Evolutionary conservation across 1,140 invertebrate species (phyloP), one percentile per base, ranked within the genome.

Genomic region (Caenorhabditis brenneri): DNA sequence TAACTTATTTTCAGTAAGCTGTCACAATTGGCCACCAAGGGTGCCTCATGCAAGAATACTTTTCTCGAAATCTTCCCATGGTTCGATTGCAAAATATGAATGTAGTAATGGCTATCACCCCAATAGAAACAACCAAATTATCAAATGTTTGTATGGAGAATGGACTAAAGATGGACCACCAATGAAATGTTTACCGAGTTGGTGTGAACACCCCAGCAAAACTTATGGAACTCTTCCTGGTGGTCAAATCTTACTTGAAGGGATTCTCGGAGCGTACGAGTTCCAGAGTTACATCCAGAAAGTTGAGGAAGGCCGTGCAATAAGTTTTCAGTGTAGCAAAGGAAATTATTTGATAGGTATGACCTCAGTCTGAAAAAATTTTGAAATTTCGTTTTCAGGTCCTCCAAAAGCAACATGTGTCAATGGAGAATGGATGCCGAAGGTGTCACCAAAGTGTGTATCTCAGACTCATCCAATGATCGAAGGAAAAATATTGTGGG

Each of bases 191-290:
- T 69, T 90, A 33, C 86, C 87, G 22, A 91, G 88, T 0, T 97
- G 95, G 88, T 98, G 97, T 91, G 95, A 95, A 0, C 97, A 96
- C 91, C 97, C 97, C 16, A 87, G 58, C 5, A 88, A 88, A 60
- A 89, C 88, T 16, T 90, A 87, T 22, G 96, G 97, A 1, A 94
- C 94, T 84, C 94, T 98, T 55, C 93, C 94, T 78, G 94, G 97
- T 88, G 97, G 97, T 10, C 95, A 96, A 91, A 95, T 98, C 0
- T 92, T 97, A 16, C 91, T 98, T 0, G 96, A 98, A 2, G 97
- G 96, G 3, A 96, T 97, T 88, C 97, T 98, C 95, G 97, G 97
- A 0, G 93, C 97, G 42, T 98, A 98, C 91, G 96, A 98, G 91
- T 98, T 98, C 90, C 92, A 96, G n/a, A 95, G 96, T 0, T 98